These are phyloP conservation scores for Tanytarsus gracilentus DNA, from an alignment of 2,888 invertebrate genomes.

Conservation along the genomic window DNA sequence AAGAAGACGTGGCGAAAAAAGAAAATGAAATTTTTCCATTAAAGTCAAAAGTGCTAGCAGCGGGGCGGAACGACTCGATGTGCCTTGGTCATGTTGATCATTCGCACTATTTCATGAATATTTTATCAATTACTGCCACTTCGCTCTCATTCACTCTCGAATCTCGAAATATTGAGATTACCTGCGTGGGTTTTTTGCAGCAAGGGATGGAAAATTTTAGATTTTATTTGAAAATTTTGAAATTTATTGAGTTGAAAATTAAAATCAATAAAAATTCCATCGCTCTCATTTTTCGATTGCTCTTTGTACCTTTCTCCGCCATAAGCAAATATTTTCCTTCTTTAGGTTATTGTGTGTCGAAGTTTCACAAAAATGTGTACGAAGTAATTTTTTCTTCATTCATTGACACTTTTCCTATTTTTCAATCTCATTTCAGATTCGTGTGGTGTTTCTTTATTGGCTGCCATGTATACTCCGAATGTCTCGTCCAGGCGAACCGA, in stretches of 20 bases:
- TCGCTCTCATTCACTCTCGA: not conserved
- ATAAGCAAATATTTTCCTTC: too few species aligned
- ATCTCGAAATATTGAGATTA: too few species aligned
- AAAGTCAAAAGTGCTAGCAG: not conserved
- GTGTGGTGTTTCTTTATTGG: constrained; percentile 91
- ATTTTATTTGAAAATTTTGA: too few species aligned
- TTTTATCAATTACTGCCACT: constrained; percentile 6
- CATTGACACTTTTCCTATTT: not conserved
- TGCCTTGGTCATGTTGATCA: not conserved
- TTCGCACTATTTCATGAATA: constrained; percentile 14
- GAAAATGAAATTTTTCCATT: not conserved
- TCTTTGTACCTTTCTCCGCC: too few species aligned
- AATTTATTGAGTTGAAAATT: too few species aligned
- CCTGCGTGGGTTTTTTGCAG: too few species aligned
- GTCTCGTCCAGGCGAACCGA: constrained; percentile 60
- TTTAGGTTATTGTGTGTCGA: too few species aligned
- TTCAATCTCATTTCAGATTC: constrained; percentile 53
- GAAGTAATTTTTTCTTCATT: constrained; percentile 3
- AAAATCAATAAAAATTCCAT: too few species aligned
- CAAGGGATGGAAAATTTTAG: too few species aligned
- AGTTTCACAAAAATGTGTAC: too few species aligned
- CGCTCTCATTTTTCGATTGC: too few species aligned
- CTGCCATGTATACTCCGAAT: constrained; percentile 94
- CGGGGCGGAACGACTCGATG: not conserved
- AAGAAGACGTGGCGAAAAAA: not conserved